Evolutionary conservation across 1,140 invertebrate genomes (phyloP).

Genomic region (Batillaria attramentaria): DNA sequence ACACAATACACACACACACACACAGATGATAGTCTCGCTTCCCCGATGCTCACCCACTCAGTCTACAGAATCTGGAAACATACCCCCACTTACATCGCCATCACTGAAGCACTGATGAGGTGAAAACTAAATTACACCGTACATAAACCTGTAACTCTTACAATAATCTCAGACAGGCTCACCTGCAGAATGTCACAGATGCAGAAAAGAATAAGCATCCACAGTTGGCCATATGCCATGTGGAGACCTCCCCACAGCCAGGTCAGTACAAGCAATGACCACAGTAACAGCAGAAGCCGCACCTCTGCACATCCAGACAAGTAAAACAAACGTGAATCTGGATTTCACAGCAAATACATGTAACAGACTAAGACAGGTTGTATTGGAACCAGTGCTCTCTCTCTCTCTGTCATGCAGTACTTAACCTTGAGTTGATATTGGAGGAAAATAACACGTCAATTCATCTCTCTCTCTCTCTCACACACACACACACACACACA

Average conservation of each 20-base stretch:
- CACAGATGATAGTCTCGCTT: too few relatives aligned
- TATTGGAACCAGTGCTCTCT: too few relatives aligned
- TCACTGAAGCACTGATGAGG: not conserved
- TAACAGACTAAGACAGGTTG: too few relatives aligned
- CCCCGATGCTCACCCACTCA: too few relatives aligned
- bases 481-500: slow-evolving; percentile 17
- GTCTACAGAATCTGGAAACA: too few relatives aligned
- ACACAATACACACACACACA: too few relatives aligned
- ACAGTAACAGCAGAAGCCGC: slow-evolving; percentile 58
- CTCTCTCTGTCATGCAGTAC: not conserved
- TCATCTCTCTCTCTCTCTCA: not conserved
- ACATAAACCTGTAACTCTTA: not conserved
- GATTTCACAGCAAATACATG: not conserved
- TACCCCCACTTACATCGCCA: not conserved
- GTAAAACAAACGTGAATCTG: not conserved
- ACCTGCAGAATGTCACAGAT: slow-evolving; percentile 64
- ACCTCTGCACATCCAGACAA: slow-evolving; percentile 64
- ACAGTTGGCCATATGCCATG: slow-evolving; percentile 65
- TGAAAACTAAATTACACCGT: not conserved
- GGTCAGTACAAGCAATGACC: slow-evolving; percentile 56
- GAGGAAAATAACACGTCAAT: not conserved
- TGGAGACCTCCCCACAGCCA: slow-evolving; percentile 68
- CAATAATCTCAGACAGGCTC: slow-evolving; percentile 19
- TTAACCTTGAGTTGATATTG: not conserved
- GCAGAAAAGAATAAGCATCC: slow-evolving; percentile 67